These are phyloP conservation scores for Pempheris klunzingeri DNA, from an alignment of 2,797 vertebrate genomes.

Conservation along the genomic window DNA sequence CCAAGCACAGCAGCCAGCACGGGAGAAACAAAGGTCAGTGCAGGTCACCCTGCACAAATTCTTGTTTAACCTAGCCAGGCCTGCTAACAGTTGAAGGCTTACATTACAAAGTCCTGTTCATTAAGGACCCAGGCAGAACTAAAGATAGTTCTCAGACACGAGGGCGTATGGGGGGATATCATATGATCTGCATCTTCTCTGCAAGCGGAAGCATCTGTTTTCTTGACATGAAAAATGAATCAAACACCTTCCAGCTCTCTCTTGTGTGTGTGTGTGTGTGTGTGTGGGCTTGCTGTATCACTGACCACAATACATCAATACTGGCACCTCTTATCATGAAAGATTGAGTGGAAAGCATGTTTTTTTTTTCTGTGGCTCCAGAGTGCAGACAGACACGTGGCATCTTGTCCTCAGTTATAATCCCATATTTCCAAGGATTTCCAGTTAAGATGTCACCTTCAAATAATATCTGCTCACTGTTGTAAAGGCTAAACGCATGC, in stretches of 20 bases:
- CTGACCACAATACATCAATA: conserved; percentile 70
- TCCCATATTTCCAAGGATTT: conserved; percentile 36
- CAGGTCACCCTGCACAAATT: conserved; percentile 10
- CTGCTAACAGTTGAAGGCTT: conserved; percentile 61
- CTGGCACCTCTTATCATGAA: conserved; percentile 65
- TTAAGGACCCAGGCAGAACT: conserved; percentile 75
- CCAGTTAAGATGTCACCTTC: conserved; percentile 49
- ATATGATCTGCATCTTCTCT: conserved; percentile 57
- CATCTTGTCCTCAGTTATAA: conserved; percentile 34
- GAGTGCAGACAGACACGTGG: conserved; percentile 35
- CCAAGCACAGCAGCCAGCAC: conserved; percentile 57
- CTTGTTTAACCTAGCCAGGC: conserved; percentile 34
- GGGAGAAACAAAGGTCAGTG: conserved; percentile 80
- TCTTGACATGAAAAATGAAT: conserved; percentile 74
- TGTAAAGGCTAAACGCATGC: conserved; percentile 38
- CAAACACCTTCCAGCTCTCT: conserved; percentile 55
- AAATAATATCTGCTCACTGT: conserved; percentile 13
- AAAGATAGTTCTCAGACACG: conserved; percentile 47
- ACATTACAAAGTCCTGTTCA: conserved; percentile 78
- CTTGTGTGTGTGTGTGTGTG: conserved; percentile 46
- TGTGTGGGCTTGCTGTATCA: conserved; percentile 53
- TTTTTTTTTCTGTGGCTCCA: conserved; percentile 32
- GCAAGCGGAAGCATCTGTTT: conserved; percentile 69
- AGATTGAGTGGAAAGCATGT: conserved; percentile 42
- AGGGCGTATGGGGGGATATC: conserved; percentile 38